Evolutionary conservation across 2,113 vertebrate genomes (phyloP), one percentile per base, ranked within the genome.

Genomic region (Syngnathoides biaculeatus): DNA sequence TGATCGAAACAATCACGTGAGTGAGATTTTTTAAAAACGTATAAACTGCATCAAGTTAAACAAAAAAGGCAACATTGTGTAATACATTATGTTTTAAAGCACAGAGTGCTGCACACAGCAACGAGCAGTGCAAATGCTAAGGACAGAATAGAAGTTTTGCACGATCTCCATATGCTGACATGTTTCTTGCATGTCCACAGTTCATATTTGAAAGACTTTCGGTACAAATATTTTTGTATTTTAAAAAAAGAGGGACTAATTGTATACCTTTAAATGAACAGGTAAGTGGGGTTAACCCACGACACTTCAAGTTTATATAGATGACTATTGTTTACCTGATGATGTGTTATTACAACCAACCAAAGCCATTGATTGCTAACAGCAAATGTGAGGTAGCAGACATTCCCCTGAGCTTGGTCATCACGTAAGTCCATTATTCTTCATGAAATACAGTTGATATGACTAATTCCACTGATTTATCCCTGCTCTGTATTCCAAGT

Each of bases 301-400:
- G 22, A 45, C 40, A 26, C 58, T 64, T 40, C 64, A 79, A 74
- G 68, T 73, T 79, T 73, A 84, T 66, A 53, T 58, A 45, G 47
- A 64, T 72, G 75, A 58, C 67, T 68, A 8, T 59, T 35, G 11
- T 77, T 79, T 65, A 66, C 66, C 58, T 64, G 42, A 40, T 70
- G 75, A 68, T 71, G 72, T 64, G 67, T 72, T 74, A 75, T 75
- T 71, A 60, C 53, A 8, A 20, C 14, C 73, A 50, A 70, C 72
- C 40, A 17, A 72, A 70, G 47, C 64, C 70, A 73, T 80, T 81
- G 72, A 80, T 79, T 84, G 65, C 63, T 73, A 64, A 72, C 27
- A 40, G 40, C 73, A 86, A 85, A 87, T 89, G 65, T 64, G 71
- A 84, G 61, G 35, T 79, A 69, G 73, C 79, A 85, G 79, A 58